Evolutionary conservation across 2,797 vertebrate species (phyloP).

Genomic region (Gephyroberyx darwinii): DNA sequence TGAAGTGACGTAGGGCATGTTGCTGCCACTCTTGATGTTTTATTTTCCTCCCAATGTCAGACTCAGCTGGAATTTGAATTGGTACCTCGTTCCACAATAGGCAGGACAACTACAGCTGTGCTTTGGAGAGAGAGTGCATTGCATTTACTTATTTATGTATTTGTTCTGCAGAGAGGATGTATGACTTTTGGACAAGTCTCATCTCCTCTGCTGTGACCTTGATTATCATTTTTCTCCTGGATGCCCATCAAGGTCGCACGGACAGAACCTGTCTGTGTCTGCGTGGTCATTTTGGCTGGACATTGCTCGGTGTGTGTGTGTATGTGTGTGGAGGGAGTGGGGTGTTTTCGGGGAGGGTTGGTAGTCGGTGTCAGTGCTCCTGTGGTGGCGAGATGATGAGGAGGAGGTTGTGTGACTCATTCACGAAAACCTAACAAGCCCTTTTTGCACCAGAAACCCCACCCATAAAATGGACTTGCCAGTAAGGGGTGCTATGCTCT

Average conservation of each 20-base stretch:
- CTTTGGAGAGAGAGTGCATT: constrained; percentile 2
- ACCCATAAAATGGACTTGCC: background rate
- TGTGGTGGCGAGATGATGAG: constrained; percentile 1
- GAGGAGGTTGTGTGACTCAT: background rate
- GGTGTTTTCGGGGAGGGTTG: background rate
- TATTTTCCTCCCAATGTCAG: constrained; percentile 37
- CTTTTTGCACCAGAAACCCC: background rate
- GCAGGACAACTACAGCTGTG: background rate
- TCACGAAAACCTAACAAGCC: background rate
- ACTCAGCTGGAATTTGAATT: constrained; percentile 37
- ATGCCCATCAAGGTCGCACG: constrained; percentile 2
- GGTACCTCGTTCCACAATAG: background rate
- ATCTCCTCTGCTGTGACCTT: constrained; percentile 22
- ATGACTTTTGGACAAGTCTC: background rate
- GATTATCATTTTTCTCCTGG: constrained; percentile 26
- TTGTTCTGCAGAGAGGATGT: background rate
- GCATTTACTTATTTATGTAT: background rate
- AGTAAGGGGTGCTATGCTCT: background rate
- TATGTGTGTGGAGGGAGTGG: background rate
- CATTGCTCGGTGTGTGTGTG: constrained; percentile 13
- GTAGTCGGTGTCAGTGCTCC: background rate
- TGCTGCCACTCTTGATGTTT: constrained; percentile 37
- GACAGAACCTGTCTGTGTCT: constrained; percentile 3
- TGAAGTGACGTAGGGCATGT: constrained; percentile 55
- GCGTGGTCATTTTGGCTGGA: constrained; percentile 21